Base-by-base conservation (phyloP, 2,888 invertebrate genomes). In the Isoperla grammatica region DNA sequence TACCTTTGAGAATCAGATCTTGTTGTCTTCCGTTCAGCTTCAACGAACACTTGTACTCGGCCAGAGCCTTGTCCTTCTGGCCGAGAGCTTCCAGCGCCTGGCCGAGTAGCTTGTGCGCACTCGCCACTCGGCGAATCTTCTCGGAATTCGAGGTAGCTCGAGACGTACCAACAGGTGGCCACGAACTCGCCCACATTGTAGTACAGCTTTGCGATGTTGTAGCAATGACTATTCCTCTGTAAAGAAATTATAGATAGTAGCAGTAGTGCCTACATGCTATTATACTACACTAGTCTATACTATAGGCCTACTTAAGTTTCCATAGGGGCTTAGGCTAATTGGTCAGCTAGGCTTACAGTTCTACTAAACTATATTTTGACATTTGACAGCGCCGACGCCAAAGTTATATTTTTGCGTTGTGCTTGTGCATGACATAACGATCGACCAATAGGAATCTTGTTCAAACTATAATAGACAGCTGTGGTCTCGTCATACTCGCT, bases 201-300 rank as follows among this genome's bases (percentile, higher is more conserved):
- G 75, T 95, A 95, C 59, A 93, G 76, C 67, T 88, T 87, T 8
- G 91, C 93, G 70, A 95, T 83, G 55, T 88, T 86, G 73, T 85
- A 88, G 63, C 90, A 88, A 69, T 90, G 82, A 45, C 85, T 71
- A 68, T 82, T 82, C 71, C 84, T 82, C 90, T 90, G 75, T 29
- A 81, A 78, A 29, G 4, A 29, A 29, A 29, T 6, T 29, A 29
- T n/a, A n/a, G n/a, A n/a, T n/a, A n/a, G n/a, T n/a, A n/a, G n/a
- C n/a, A n/a, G n/a, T n/a, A n/a, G n/a, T n/a, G n/a, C n/a, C n/a
- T n/a, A n/a, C n/a, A n/a, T n/a, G n/a, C n/a, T n/a, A n/a, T n/a
- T n/a, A n/a, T n/a, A n/a, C n/a, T n/a, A n/a, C n/a, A n/a, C n/a
- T n/a, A n/a, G n/a, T n/a, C n/a, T n/a, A n/a, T n/a, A n/a, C n/a